Conservation (phyloP, 2,888 invertebrate species). For the Trichogramma evanescens region DNA sequence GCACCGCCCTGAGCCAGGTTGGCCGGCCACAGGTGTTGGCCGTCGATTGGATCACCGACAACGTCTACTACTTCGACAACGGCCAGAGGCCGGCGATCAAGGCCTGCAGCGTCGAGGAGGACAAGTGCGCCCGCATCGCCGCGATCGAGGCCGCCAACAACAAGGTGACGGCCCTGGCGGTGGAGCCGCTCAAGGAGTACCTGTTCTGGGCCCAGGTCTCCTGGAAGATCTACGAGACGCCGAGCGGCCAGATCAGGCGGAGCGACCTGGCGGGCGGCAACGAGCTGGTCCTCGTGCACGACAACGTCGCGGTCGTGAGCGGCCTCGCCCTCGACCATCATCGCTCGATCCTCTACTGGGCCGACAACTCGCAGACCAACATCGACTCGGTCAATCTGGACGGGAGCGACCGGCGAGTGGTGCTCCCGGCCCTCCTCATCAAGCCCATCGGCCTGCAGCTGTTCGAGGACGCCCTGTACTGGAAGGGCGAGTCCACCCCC, state of each 20-base stretch:
- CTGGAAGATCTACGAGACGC: slow-evolving; percentile 24
- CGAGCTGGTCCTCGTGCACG: slow-evolving; percentile 42
- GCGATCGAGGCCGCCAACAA: slow-evolving; percentile 48
- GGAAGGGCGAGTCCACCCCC: slow-evolving; percentile 54
- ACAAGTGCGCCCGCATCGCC: slow-evolving; percentile 54
- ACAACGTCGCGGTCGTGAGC: slow-evolving; percentile 50
- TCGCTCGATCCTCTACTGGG: slow-evolving; percentile 64
- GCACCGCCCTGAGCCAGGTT: slow-evolving; percentile 42
- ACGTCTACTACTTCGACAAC: slow-evolving; percentile 61
- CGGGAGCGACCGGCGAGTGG: slow-evolving; percentile 46
- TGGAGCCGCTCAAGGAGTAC: slow-evolving; percentile 56
- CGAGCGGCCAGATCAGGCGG: slow-evolving; percentile 31
- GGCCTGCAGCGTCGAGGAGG: slow-evolving; percentile 54
- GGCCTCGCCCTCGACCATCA: slow-evolving; percentile 56
- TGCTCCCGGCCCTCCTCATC: slow-evolving; percentile 34
- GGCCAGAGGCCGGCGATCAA: slow-evolving; percentile 30
- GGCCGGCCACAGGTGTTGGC: slow-evolving; percentile 55
- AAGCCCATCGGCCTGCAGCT: slow-evolving; percentile 60
- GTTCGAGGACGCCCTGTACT: slow-evolving; percentile 73
- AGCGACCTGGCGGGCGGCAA: slow-evolving; percentile 53
- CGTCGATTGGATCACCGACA: slow-evolving; percentile 69
- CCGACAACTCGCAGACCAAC: slow-evolving; percentile 49
- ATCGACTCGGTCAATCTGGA: slow-evolving; percentile 42
- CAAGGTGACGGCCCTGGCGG: slow-evolving; percentile 55
- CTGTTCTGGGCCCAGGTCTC: slow-evolving; percentile 44